Percentiles rank a stretch among this genome's conserved stretches.
Conservation (phyloP, 1,140 invertebrate genomes). For the Drosophila kepulauana region DNA sequence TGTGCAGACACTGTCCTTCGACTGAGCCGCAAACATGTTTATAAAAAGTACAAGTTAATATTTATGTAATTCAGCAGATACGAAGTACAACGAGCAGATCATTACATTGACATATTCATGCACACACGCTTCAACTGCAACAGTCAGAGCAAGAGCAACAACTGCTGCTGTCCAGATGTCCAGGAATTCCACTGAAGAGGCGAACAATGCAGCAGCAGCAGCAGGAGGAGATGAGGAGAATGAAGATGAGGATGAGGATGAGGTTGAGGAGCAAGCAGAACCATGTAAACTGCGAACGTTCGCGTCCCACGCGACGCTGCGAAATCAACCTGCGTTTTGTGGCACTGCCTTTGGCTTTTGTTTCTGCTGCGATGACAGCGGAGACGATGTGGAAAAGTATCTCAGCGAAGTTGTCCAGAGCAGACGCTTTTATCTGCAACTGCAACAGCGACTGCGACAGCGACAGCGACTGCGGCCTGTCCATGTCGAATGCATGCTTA, state of each 20-base stretch:
- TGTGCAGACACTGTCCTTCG: slow-evolving; percentile 15
- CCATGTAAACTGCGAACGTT: slow-evolving; percentile 47
- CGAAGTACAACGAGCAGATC: slow-evolving; percentile 60
- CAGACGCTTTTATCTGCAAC: slow-evolving; percentile 60
- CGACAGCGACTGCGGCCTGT: slow-evolving; percentile 11
- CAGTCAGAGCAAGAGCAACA: background rate
- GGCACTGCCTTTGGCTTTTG: slow-evolving; percentile 40
- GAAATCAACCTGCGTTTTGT: slow-evolving; percentile 47
- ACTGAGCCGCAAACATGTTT: slow-evolving; percentile 65
- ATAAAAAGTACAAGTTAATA: slow-evolving; percentile 83
- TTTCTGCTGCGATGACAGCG: slow-evolving; percentile 28
- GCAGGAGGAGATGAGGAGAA: background rate
- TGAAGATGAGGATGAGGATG: background rate
- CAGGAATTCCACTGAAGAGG: slow-evolving; percentile 60
- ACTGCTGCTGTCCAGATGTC: slow-evolving; percentile 12
- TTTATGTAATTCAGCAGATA: slow-evolving; percentile 77
- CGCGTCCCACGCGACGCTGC: slow-evolving; percentile 45
- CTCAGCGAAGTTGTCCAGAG: background rate
- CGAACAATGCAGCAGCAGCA: slow-evolving; percentile 37
- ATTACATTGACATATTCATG: slow-evolving; percentile 82
- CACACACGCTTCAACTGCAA: slow-evolving; percentile 39
- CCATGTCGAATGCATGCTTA: slow-evolving; percentile 61
- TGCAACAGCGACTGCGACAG: slow-evolving; percentile 18
- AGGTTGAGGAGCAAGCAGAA: slow-evolving; percentile 1
- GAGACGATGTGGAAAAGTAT: slow-evolving; percentile 30